A percentile compares a stretch with the other conserved stretches of the same genome.
phyloP scores from a whole-genome alignment of 2,113 vertebrate species.

The Melanerpes aurifrons region DNA sequence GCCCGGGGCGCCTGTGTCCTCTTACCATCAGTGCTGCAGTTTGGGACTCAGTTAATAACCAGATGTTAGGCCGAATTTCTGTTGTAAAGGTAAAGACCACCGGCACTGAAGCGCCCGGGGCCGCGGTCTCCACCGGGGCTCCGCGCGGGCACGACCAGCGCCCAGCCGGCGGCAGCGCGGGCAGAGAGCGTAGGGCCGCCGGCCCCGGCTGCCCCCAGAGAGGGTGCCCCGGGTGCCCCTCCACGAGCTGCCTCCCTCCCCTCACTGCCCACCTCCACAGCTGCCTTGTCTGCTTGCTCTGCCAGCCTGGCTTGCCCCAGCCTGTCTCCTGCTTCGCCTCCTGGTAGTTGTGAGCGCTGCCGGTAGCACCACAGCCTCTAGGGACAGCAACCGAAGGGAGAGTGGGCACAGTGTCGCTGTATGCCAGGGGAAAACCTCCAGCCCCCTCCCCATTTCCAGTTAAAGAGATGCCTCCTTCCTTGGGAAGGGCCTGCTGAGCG shows the following conservation, averaged over 20 bases:
- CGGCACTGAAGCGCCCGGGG: slow-evolving; percentile 28
- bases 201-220: background rate
- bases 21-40: slow-evolving; percentile 63
- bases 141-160: background rate
- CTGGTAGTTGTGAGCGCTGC: slow-evolving; percentile 33
- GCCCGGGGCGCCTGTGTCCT: slow-evolving; percentile 63
- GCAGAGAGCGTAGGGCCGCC: background rate
- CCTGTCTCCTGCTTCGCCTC: slow-evolving; percentile 38
- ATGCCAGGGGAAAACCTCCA: background rate
- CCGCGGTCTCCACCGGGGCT: slow-evolving; percentile 23
- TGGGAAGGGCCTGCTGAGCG: background rate
- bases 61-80: slow-evolving; percentile 74
- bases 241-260: background rate
- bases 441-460: background rate
- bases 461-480: slow-evolving; percentile 11
- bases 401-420: background rate
- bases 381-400: background rate
- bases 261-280: slow-evolving; percentile 1
- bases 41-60: slow-evolving; percentile 72
- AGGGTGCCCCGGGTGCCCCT: background rate
- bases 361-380: slow-evolving; percentile 2
- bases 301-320: background rate
- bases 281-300: slow-evolving; percentile 2
- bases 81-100: slow-evolving; percentile 69
- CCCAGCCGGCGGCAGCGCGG: background rate